A percentile compares a stretch with the other conserved stretches of the same genome.
Evolutionary conservation across 2,113 vertebrate species (phyloP).

Genomic region (Epinephelus moara): DNA sequence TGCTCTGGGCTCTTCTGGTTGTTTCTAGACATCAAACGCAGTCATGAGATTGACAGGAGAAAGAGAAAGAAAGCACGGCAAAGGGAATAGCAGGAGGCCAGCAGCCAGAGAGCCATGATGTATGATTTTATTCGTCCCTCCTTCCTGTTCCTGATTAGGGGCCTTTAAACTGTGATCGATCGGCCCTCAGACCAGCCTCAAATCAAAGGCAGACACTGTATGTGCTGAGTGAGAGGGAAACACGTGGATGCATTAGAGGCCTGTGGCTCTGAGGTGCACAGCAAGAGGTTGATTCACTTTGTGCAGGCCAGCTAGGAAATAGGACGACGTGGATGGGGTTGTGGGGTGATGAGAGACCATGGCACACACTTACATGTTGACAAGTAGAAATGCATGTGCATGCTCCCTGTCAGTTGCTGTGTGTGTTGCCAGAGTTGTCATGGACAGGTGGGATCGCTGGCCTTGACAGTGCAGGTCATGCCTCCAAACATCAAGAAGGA

Average conservation of each 20-base stretch:
- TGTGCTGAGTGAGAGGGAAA: slow-evolving; percentile 75
- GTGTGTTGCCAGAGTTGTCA: slow-evolving; percentile 18
- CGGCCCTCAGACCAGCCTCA: slow-evolving; percentile 68
- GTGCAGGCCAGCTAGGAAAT: slow-evolving; percentile 56
- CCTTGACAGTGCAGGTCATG: slow-evolving; percentile 6
- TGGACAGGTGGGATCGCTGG: slow-evolving; percentile 16
- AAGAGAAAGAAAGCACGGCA: slow-evolving; percentile 23
- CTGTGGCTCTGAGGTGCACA: slow-evolving; percentile 72
- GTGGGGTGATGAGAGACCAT: slow-evolving; percentile 57
- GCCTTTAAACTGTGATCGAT: slow-evolving; percentile 82
- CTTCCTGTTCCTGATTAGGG: slow-evolving; percentile 84
- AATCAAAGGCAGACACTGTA: slow-evolving; percentile 82
- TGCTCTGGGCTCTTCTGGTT: slow-evolving; percentile 45
- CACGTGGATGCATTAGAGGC: slow-evolving; percentile 68
- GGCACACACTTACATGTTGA: slow-evolving; percentile 52
- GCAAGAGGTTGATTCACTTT: slow-evolving; percentile 81
- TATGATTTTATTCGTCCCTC: slow-evolving; percentile 77
- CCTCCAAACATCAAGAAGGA: slow-evolving; percentile 73
- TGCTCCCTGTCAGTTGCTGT: slow-evolving; percentile 1
- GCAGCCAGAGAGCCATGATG: slow-evolving; percentile 68
- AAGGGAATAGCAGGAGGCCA: slow-evolving; percentile 50
- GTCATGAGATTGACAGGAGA: slow-evolving; percentile 10
- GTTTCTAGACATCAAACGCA: slow-evolving; percentile 66
- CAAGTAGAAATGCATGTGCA: slow-evolving; percentile 44
- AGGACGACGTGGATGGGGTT: slow-evolving; percentile 20